These are phyloP conservation scores for Oncorhynchus mykiss DNA, from an alignment of 2,113 vertebrate genomes.

Conservation along the genomic window DNA sequence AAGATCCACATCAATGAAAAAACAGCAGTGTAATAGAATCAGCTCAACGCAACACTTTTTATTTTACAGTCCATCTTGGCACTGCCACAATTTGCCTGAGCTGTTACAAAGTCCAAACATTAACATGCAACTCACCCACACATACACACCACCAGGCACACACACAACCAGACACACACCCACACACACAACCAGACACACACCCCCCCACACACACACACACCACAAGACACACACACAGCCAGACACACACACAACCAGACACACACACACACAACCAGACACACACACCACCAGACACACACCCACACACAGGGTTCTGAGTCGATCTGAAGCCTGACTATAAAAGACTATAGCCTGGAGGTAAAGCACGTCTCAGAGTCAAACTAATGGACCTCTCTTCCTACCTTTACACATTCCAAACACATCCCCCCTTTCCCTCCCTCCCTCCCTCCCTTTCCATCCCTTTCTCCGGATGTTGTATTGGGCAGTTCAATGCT, in stretches of 20 bases:
- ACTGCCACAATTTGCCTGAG: not conserved
- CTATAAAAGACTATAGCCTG: constrained; percentile 40
- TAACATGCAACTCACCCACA: not conserved
- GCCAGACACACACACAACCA: too few relatives aligned
- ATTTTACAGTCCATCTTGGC: not conserved
- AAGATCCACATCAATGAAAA: not conserved
- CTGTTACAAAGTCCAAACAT: not conserved
- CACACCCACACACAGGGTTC: constrained; percentile 11
- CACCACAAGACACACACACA: too few relatives aligned
- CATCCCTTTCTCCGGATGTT: not conserved
- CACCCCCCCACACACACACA: too few relatives aligned
- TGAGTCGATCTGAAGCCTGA: constrained; percentile 12
- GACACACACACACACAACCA: too few relatives aligned
- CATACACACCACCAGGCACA: too few relatives aligned
- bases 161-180: too few relatives aligned
- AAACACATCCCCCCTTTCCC: constrained; percentile 8
- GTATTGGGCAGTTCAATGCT: too few relatives aligned
- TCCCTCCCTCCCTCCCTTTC: constrained; percentile 4
- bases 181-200: too few relatives aligned
- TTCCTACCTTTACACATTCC: constrained; percentile 27
- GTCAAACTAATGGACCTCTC: constrained; percentile 62
- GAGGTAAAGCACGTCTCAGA: constrained; percentile 47
- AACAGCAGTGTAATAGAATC: not conserved
- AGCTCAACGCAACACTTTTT: too few relatives aligned
- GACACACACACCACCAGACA: not conserved